Evolutionary conservation across 1,140 invertebrate species (phyloP).

Genomic region (Heliothis virescens): DNA sequence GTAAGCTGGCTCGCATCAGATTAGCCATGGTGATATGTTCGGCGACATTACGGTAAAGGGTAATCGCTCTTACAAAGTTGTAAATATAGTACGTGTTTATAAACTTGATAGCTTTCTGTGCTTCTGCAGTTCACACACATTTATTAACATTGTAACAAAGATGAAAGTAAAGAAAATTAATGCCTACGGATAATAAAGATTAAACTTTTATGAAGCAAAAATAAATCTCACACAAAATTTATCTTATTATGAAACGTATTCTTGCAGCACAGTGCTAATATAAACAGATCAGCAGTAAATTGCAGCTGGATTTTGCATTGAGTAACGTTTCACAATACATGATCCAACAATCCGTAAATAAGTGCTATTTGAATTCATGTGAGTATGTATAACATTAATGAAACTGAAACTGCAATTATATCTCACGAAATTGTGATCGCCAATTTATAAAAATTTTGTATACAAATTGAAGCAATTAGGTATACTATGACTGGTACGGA

Average conservation of each 20-base stretch:
- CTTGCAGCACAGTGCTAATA: background rate
- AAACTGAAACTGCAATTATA: background rate
- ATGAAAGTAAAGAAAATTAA: background rate
- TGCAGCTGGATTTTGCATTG: conserved; percentile 7
- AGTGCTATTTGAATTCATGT: conserved; percentile 1
- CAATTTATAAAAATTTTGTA: background rate
- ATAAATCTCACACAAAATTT: background rate
- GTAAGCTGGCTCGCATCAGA: conserved; percentile 32
- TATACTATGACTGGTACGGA: background rate
- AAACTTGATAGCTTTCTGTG: conserved; percentile 3
- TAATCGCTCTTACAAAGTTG: conserved; percentile 24
- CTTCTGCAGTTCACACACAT: background rate
- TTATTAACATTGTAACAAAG: background rate
- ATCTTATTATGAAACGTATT: background rate
- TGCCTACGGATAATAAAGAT: background rate
- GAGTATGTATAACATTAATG: background rate
- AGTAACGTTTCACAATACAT: conserved; percentile 25
- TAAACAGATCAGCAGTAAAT: conserved; percentile 1
- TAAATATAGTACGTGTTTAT: conserved; percentile 13
- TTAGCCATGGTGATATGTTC: conserved; percentile 30
- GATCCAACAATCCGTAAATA: conserved; percentile 3
- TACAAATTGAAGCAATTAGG: background rate
- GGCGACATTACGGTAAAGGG: conserved; percentile 30
- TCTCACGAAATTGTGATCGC: background rate
- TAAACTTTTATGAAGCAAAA: background rate